phyloP scores from a whole-genome alignment of 2,888 invertebrate genomes.

The Scaptomyza cyrtandrae region DNA sequence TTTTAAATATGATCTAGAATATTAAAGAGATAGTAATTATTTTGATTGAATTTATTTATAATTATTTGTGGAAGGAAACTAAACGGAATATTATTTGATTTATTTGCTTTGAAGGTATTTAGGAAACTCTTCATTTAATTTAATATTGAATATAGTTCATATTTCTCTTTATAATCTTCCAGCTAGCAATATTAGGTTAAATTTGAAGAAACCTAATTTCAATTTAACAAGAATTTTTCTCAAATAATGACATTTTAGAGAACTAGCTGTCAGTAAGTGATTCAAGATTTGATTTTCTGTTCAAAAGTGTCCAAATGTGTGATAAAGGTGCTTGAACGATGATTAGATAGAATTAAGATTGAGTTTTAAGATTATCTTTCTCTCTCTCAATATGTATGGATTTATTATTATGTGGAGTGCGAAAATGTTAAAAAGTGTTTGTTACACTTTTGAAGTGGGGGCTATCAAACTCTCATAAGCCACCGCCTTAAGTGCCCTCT shows the following conservation, averaged over 20 bases:
- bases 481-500: conserved; percentile 24
- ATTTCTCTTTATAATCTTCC: too few relatives aligned
- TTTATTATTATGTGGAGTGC: neutral
- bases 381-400: neutral
- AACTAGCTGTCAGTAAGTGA: neutral
- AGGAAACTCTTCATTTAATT: too few relatives aligned
- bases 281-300: neutral
- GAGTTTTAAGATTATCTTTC: conserved; percentile 31
- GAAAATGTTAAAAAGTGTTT: conserved; percentile 34
- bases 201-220: neutral
- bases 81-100: too few relatives aligned
- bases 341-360: conserved; percentile 48
- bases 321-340: conserved; percentile 8
- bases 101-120: too few relatives aligned
- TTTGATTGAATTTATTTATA: too few relatives aligned
- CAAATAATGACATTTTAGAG: neutral
- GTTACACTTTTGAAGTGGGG: conserved; percentile 38
- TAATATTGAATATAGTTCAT: too few relatives aligned
- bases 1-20: too few relatives aligned
- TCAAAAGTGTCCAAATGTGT: neutral
- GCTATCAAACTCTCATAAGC: conserved; percentile 22
- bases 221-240: neutral
- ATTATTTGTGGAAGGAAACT: too few relatives aligned
- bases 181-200: too few relatives aligned
- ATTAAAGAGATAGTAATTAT: too few relatives aligned